phyloP scores from a whole-genome alignment of 2,888 invertebrate genomes.

The Belgica antarctica region DNA sequence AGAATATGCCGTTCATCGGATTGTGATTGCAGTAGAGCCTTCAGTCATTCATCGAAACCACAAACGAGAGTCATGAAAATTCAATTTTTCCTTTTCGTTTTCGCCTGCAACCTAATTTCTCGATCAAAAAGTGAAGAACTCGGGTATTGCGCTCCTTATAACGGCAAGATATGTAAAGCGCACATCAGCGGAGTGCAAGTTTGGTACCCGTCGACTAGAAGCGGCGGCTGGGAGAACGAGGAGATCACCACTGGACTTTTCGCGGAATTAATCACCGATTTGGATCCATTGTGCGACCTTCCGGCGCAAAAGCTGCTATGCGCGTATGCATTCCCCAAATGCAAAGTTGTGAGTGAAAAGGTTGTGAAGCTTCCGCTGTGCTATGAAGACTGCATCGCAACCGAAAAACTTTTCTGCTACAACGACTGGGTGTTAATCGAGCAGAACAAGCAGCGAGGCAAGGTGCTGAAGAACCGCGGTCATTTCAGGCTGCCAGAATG shows the following conservation, averaged over 20 bases:
- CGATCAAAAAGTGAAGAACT: conserved; percentile 48
- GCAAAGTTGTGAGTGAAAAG: conserved; percentile 61
- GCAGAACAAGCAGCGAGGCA: conserved; percentile 54
- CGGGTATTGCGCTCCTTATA: conserved; percentile 84
- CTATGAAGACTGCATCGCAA: conserved; percentile 91
- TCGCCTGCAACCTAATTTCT: background rate
- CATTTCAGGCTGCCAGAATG: conserved; percentile 88
- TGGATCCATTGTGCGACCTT: conserved; percentile 74
- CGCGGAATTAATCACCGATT: conserved; percentile 78
- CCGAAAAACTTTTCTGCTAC: conserved; percentile 86
- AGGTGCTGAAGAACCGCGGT: conserved; percentile 74
- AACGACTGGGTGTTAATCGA: conserved; percentile 90
- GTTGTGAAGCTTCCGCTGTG: conserved; percentile 76
- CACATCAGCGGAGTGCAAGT: conserved; percentile 66
- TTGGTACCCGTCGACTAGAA: conserved; percentile 68
- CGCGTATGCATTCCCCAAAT: conserved; percentile 84
- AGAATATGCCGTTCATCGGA: background rate
- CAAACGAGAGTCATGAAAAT: too few relatives aligned
- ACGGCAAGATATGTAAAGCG: conserved; percentile 76
- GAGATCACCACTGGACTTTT: conserved; percentile 78
- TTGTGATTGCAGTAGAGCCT: background rate
- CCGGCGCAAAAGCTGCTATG: conserved; percentile 90
- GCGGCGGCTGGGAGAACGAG: conserved; percentile 76
- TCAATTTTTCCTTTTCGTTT: background rate
- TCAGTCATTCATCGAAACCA: background rate